These are phyloP conservation scores for Pachypsylla venusta DNA, from an alignment of 1,140 invertebrate genomes.

Conservation along the genomic window DNA sequence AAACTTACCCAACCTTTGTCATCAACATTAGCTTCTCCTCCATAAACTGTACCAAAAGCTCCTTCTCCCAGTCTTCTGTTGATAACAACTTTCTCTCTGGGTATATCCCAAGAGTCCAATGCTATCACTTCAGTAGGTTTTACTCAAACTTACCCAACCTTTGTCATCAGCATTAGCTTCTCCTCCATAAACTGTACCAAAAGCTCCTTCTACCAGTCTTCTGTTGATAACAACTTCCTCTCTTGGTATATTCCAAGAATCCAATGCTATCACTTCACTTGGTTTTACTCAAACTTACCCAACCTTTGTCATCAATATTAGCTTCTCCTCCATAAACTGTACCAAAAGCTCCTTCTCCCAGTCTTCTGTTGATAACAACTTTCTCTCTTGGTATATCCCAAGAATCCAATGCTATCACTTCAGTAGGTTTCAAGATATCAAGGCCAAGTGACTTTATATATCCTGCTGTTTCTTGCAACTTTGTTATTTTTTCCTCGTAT, in stretches of 20 bases:
- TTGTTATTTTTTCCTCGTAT: no score
- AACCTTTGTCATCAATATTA: conserved; percentile 32
- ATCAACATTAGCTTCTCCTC: conserved; percentile 58
- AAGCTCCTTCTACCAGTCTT: conserved; percentile 71
- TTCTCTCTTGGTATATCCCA: conserved; percentile 73
- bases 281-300: no score
- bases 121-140: no score
- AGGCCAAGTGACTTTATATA: no score
- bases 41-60: conserved; percentile 74
- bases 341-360: conserved; percentile 81
- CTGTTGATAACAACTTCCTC: conserved; percentile 73
- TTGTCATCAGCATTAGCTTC: conserved; percentile 49
- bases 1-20: conserved; percentile 51
- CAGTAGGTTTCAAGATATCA: no score
- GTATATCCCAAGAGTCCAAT: conserved; percentile 85
- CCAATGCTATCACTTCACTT: no score
- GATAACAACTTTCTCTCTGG: conserved; percentile 63
- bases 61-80: conserved; percentile 76
- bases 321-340: conserved; percentile 76
- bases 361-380: conserved; percentile 75
- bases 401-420: no score
- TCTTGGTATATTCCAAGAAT: conserved; percentile 73
- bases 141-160: conserved; percentile 59
- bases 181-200: conserved; percentile 74
- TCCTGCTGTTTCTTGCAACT: no score